Percentiles rank a stretch among this genome's conserved stretches.
Evolutionary conservation across 2,888 invertebrate species (phyloP).

Genomic region (Eledona agricola): DNA sequence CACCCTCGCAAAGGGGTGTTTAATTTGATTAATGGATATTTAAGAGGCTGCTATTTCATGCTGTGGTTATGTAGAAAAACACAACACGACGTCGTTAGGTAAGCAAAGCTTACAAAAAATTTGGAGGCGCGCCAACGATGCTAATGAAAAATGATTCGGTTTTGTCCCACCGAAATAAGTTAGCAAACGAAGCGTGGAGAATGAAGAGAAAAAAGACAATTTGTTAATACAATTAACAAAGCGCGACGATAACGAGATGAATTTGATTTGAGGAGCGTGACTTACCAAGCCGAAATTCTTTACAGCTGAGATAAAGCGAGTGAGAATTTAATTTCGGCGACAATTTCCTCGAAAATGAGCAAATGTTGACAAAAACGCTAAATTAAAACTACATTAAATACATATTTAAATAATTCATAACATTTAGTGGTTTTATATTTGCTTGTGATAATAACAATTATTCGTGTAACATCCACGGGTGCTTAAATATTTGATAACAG

Average conservation of each 20-base stretch:
- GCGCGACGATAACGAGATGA: slow-evolving; percentile 18
- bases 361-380: too few species aligned
- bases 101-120: slow-evolving; percentile 10
- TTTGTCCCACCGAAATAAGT: slow-evolving; percentile 9
- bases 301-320: too few species aligned
- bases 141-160: slow-evolving; percentile 19
- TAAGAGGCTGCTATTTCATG: slow-evolving; percentile 20
- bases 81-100: not conserved
- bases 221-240: slow-evolving; percentile 11
- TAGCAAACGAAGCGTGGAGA: slow-evolving; percentile 2
- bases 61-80: slow-evolving; percentile 6
- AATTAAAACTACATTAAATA: too few species aligned
- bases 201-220: slow-evolving; percentile 10
- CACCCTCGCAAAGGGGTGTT: slow-evolving; percentile 22
- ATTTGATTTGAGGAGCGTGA: slow-evolving; percentile 6
- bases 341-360: too few species aligned
- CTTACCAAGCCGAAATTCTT: not conserved
- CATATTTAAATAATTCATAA: too few species aligned
- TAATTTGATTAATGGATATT: slow-evolving; percentile 24
- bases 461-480: too few species aligned
- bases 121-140: slow-evolving; percentile 2
- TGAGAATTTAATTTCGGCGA: too few species aligned
- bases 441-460: too few species aligned
- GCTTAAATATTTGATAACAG: too few species aligned
- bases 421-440: too few species aligned